Evolutionary conservation across 2,797 vertebrate species (phyloP).

Genomic region (Scyliorhinus canicula): DNA sequence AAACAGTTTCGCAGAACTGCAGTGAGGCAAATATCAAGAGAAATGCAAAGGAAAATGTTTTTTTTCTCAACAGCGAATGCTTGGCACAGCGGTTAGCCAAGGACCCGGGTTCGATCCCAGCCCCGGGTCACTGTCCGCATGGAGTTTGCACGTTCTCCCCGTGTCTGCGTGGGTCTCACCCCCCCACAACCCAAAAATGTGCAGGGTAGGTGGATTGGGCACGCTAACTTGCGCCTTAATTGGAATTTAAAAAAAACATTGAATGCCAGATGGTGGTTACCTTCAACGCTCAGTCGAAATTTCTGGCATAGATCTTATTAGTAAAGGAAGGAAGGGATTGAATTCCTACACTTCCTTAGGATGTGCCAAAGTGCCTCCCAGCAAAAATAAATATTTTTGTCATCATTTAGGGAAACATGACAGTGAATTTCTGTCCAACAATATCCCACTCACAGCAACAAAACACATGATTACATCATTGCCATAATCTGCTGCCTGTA

Average conservation of each 20-base stretch:
- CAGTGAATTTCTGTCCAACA: background rate
- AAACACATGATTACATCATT: too few relatives aligned
- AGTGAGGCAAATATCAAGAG: constrained; percentile 3
- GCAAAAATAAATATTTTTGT: background rate
- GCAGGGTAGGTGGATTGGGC: too few relatives aligned
- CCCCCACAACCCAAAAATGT: too few relatives aligned
- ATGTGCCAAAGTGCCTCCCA: background rate
- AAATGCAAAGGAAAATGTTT: background rate
- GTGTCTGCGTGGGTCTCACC: too few relatives aligned
- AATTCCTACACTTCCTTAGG: background rate
- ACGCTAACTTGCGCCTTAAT: too few relatives aligned
- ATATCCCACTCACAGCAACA: background rate
- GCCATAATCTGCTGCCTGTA: background rate
- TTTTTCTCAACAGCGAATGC: background rate
- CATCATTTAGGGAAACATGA: background rate
- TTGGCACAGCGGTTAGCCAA: too few relatives aligned
- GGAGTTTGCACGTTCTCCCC: too few relatives aligned
- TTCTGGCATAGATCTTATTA: background rate
- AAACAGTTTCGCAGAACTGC: background rate
- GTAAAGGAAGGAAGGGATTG: background rate
- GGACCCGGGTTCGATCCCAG: too few relatives aligned
- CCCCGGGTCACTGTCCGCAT: too few relatives aligned
- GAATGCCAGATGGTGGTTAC: background rate
- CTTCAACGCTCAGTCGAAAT: background rate
- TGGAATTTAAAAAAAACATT: too few relatives aligned